Evolutionary conservation across 2,888 invertebrate species (phyloP), one percentile per base, ranked within the genome.

Genomic region (Drosophila conformis): DNA sequence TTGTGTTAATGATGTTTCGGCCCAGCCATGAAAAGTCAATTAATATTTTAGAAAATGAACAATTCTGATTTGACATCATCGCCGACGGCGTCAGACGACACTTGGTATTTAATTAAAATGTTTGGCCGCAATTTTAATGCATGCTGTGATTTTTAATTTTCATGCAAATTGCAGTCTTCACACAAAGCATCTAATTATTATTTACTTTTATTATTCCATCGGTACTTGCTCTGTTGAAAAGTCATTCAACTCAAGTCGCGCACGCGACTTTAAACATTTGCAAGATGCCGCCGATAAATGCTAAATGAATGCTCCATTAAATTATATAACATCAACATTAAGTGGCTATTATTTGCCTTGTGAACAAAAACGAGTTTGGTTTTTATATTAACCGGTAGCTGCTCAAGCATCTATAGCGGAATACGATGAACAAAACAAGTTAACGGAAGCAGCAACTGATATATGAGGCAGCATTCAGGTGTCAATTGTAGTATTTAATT

Each of bases 1-100:
- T 88, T 89, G 80, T 78, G 76, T 77, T 82, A 89, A 88, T 89
- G 84, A 89, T 83, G 86, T 86, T 78, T 76, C 70, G 69, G 72
- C 49, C 69, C 73, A 51, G 60, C 78, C 76, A 73, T 73, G 71
- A 81, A 89, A 89, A 89, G 87, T 87, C 87, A 87, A 87, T 87
- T 85, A 87, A 85, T 89, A 87, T 83, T 83, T 82, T 72, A 61
- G 63, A 71, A 78, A 82, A 69, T 73, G 69, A 66, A 72, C 72
- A 75, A 78, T 85, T 86, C 78, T 71, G 75, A 83, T 77, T 74
- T 69, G 70, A 69, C 79, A 76, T 68, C 52, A 58, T 51, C 58
- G 35, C 53, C 66, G 10, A 29, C 31, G 36, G 25, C 21, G 42
- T 25, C 62, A 62, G 52, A 62, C 66, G 59, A 27, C 42, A 59